Base-by-base conservation (phyloP, 2,797 vertebrate species). In the Sebastes dallii region DNA sequence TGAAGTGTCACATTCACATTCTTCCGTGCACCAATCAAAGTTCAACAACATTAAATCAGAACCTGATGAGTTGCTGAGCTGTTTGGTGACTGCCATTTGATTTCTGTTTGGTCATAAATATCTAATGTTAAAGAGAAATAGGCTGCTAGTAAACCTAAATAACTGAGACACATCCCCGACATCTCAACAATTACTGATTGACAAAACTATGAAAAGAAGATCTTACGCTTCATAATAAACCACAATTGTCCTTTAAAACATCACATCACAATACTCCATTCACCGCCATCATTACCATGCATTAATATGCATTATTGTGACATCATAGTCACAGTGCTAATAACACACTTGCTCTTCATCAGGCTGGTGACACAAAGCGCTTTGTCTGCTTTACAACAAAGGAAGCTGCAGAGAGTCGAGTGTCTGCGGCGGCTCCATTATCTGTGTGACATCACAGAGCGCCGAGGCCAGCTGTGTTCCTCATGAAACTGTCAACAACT, bases 351-450 rank as follows among this genome's bases (percentile, higher is more conserved):
- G 1, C 22, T 74, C 82, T 83, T 85, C 83, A 84, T 89, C 80
- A 58, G 34, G 77, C 80, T 59, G 80, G 10, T 77, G 58, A 77
- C 9, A 89, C 82, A 83, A 86, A 88, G 75, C 34, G 6, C 79
- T 86, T 83, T 88, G 83, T 86, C 66, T 89, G 78, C 22, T 74
- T 46, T 18, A 34, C 76, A 77, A 87, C 84, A 87, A 88, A 85
- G 68, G 62, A 66, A 42, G 78, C 72, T 30, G 22, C 76, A 68
- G 75, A 83, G 72, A 80, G 78, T 55, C 5, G 66, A 89, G 74
- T 8, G 52, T 76, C 80, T 83, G 78, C 64, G 1, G 78, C 64
- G 1, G 86, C 84, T 89, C 84, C 72, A 83, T 91, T 90, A 83
- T 87, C 68, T 20, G 79, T 24, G 76, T 78, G 78, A 81, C 77